Percentiles rank a stretch among this genome's conserved stretches.
Evolutionary conservation across 1,140 invertebrate species (phyloP).

Genomic region (Polypedilum pembai): DNA sequence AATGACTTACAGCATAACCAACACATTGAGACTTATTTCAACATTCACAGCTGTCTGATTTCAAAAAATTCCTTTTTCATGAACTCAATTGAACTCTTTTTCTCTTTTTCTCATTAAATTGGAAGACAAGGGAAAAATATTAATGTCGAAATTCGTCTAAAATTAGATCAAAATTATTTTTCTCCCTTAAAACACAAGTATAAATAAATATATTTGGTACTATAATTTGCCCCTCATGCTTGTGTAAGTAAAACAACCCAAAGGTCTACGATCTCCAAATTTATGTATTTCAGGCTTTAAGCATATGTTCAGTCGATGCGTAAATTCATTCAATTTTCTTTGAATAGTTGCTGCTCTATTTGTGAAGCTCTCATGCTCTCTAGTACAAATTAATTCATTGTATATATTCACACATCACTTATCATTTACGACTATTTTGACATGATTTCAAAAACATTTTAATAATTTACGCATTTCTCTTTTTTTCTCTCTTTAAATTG

Average conservation of each 20-base stretch:
- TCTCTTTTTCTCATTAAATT: not conserved
- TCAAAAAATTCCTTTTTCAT: not conserved
- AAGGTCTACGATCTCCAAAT: not conserved
- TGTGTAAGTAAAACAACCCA: not conserved
- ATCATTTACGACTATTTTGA: not conserved
- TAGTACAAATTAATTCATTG: not conserved
- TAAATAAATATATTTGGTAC: too few species aligned
- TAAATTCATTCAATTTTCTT: too few species aligned
- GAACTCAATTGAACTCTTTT: slow-evolving; percentile 8
- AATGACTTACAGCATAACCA: slow-evolving; percentile 2
- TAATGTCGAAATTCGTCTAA: not conserved
- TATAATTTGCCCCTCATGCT: too few species aligned
- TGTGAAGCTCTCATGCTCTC: too few species aligned
- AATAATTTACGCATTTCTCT: slow-evolving; percentile 27
- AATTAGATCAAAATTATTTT: not conserved
- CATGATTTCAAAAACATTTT: not conserved
- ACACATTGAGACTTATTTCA: not conserved
- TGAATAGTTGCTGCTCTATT: too few species aligned
- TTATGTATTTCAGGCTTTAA: not conserved
- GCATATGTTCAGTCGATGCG: not conserved
- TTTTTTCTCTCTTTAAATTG: slow-evolving; percentile 33
- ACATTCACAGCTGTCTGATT: not conserved
- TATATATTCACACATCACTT: not conserved
- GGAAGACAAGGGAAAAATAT: slow-evolving; percentile 12
- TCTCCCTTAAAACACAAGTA: not conserved